Base-by-base conservation (phyloP, 1,140 invertebrate species). In the Eriocheir sinensis region DNA sequence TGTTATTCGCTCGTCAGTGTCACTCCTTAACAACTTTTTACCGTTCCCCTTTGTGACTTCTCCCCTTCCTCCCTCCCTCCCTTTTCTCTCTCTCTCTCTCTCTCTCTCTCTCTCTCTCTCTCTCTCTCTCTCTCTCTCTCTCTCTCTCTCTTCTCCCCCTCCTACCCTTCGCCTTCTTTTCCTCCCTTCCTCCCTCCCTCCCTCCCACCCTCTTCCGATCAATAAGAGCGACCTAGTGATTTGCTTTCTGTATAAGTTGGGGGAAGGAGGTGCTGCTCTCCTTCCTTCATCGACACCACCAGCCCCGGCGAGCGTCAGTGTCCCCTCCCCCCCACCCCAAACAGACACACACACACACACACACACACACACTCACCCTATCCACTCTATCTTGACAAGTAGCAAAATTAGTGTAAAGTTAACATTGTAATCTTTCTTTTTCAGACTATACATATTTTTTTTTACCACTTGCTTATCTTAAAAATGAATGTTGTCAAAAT, bases 211-310 rank as follows among this genome's bases (percentile, higher is more conserved):
- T 21, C n/a, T n/a, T n/a, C n/a, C 60, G 60, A 72, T 72, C 60
- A 72, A 72, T 72, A 72, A 72, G 60, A 72, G 60, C 60, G 60
- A 72, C 60, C 60, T n/a, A 72, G 60, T 72, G 60, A 72, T 72
- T 72, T 72, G 60, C 60, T 72, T 72, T 72, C 60, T n/a, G 60
- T 72, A 72, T 72, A 72, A 72, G 60, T 72, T 72, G 60, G 60
- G 48, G 60, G 60, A 72, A 72, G 60, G n/a, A 72, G 60, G 60
- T 72, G 60, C 60, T 72, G 12, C 27, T n/a, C 60, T 72, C 60
- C 60, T n/a, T 12, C 60, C 60, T 72, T 72, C 27, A 21, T 72
- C n/a, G n/a, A n/a, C n/a, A n/a, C n/a, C n/a, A n/a, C n/a, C n/a
- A n/a, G n/a, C n/a, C n/a, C n/a, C n/a, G n/a, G n/a, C n/a, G n/a